Evolutionary conservation across 2,888 invertebrate species (phyloP), one percentile per base, ranked within the genome.

Genomic region (Teinopalpus imperialis): DNA sequence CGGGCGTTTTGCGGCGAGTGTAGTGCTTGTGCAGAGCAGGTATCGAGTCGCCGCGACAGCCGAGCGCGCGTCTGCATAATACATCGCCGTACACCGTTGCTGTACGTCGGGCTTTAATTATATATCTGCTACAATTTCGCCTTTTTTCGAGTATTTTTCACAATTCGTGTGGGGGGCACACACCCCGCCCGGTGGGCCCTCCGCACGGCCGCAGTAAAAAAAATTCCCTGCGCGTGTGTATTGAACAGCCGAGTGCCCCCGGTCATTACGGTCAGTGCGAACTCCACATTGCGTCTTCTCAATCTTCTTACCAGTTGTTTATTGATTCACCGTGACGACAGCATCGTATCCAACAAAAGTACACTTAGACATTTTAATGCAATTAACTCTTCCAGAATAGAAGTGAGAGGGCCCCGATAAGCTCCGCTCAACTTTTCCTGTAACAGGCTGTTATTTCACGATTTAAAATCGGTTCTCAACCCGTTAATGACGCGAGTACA

Each of bases 81-180:
- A 87, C 86, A 88, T 87, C 75, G 80, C 70, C 60, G 68, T 73
- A 72, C 82, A 75, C 71, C 69, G 79, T 70, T 72, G 68, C 82
- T 82, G 82, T 85, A 86, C 81, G 79, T 72, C 66, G 76, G 81
- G 72, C 86, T 87, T 88, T 88, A 88, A 88, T 88, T 88, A 87
- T 88, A 88, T 88, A 88, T 88, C 87, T 88, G 88, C 86, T 86
- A 87, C 88, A 87, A 87, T 87, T 88, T 87, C 80, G 81, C 81
- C 85, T 88, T 89, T 89, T 89, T 89, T 89, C 85, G 88, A 87
- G 88, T 89, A 88, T 89, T 89, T 89, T 89, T 89, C 89, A 88
- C 89, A 87, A 87, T 87, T 87, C 77, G 67, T 69, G 75, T 72
- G 76, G 81, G 77, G 78, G 81, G 80, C 61, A 58, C 12, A 56